These are phyloP conservation scores for Pantherophis alleghaniensis DNA, from an alignment of 2,797 vertebrate species.

Conservation along the genomic window DNA sequence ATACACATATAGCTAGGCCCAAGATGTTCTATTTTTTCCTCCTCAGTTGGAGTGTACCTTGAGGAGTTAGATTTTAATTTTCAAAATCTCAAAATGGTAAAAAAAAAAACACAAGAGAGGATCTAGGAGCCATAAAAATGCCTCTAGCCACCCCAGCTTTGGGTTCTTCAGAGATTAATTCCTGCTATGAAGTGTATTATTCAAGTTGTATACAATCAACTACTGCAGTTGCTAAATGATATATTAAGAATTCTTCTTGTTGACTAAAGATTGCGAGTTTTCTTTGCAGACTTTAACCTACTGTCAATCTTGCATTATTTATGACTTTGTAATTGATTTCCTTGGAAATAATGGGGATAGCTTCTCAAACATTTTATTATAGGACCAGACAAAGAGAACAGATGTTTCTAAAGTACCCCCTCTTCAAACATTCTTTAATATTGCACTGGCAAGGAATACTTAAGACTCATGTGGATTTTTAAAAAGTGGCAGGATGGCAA, in stretches of 20 bases:
- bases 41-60: background rate
- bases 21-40: background rate
- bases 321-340: constrained; percentile 55
- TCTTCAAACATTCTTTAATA: background rate
- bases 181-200: background rate
- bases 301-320: constrained; percentile 54
- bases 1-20: background rate
- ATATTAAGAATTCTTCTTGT: background rate
- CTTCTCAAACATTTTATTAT: constrained; percentile 54
- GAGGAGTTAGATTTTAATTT: background rate
- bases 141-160: background rate
- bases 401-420: constrained; percentile 32
- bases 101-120: background rate
- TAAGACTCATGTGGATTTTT: background rate
- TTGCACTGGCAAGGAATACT: background rate
- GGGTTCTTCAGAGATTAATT: background rate
- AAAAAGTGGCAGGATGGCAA: background rate
- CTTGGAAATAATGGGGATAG: constrained; percentile 63
- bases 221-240: background rate
- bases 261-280: fast-evolving
- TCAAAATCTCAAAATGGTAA: background rate
- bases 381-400: constrained; percentile 31
- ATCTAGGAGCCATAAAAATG: background rate
- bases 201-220: background rate
- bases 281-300: constrained; percentile 38